Evolutionary conservation across 2,797 vertebrate genomes (phyloP), one percentile per base, ranked within the genome.

Genomic region (Melanotaenia boesemani): DNA sequence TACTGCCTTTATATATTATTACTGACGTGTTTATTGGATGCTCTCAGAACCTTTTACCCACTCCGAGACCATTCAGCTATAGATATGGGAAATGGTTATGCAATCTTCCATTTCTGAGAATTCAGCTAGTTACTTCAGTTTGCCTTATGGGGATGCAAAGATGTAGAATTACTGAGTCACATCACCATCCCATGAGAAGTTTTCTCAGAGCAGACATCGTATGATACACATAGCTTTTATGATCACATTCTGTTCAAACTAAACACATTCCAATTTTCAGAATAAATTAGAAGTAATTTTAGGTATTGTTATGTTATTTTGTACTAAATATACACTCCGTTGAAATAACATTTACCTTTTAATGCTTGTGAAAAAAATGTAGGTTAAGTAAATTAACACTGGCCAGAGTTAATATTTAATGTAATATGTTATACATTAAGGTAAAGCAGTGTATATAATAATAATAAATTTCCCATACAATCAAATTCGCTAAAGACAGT

Each of bases 391-490:
- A 28, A 28, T 18, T 4, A 56, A 56, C 7, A 30, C 15, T 30
- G 15, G 0, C 26, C 54, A 30, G 24, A 56, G 13, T 18, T 55
- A 26, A 9, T 28, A 56, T 26, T 15, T 56, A 6, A 16, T 68
- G 13, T 63, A 20, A 56, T 46, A 5, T 63, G 16, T 7, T 16
- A n/a, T 32, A 30, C 16, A 63, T 64, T 44, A 69, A 57, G 30
- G 10, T 48, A 13, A 0, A 26, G 44, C 30, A 20, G 18, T 64
- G 50, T 11, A 74, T 67, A 67, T 56, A 69, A 34, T 58, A 63
- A 56, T n/a, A 48, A 30, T 44, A n/a, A 30, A 54, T 82, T 46
- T 65, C 16, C 30, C 15, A 24, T 37, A 41, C 46, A 5, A 84
- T 46, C 5, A 20, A 20, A 46, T 20, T 46, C 18, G 18, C 18